Base-by-base conservation (phyloP, 2,888 invertebrate genomes). In the Eupithecia abbreviata region DNA sequence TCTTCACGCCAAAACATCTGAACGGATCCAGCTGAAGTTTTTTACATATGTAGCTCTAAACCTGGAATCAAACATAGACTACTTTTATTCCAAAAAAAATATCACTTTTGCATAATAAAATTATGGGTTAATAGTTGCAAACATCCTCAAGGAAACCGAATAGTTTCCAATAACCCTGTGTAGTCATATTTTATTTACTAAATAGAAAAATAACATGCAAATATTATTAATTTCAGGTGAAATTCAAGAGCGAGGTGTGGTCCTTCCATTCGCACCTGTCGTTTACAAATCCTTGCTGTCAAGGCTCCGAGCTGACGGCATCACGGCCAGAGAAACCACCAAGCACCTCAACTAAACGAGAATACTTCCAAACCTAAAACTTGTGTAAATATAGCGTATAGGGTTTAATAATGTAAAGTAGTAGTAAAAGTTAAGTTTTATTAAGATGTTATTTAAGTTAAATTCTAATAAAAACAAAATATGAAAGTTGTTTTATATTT, bases 161-260 rank as follows among this genome's bases (percentile, higher is more conserved):
- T 30, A 30, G 30, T 30, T 30, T 30, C 30, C 30, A 30, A 30
- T 30, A 30, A 30, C 1, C 30, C 30, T 30, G 30, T 30, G 1
- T 58, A 55, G 6, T 55, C 15, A 55, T n/a, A 47, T n/a, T 55
- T 47, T 10, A 47, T 47, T 55, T 55, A 55, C 55, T 30, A 18
- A 18, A 30, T 30, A 62, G 2, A 9, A 10, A 18, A 41, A 65
- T 65, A 47, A 30, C 10, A 41, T 62, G 43, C n/a, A 41, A 30
- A 58, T 1, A 10, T 45, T 43, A 49, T 73, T 6, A 42, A 18
- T 75, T 92, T 66, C 89, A 98, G 98, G 98, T 85, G 99, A 99
- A 95, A 99, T 99, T 85, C 99, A 99, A 93, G 97, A 98, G 82
- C 97, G 98, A 78, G 99, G 99, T 4, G 98, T 98, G 80, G 96